Evolutionary conservation across 2,797 vertebrate genomes (phyloP).

Genomic region (Rhinophrynus dorsalis): DNA sequence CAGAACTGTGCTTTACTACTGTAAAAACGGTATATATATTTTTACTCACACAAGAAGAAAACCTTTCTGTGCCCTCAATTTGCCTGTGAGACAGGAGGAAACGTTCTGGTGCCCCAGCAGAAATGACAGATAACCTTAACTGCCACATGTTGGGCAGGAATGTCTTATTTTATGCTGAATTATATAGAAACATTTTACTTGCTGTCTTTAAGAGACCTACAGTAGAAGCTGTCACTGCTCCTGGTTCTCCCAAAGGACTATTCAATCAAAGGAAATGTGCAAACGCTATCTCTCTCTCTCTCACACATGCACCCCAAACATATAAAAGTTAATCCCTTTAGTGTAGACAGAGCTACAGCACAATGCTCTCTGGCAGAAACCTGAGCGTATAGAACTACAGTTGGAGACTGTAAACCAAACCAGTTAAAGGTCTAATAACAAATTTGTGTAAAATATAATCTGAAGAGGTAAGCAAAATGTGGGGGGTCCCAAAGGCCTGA

Average conservation of each 20-base stretch:
- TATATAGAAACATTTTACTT: constrained; percentile 24
- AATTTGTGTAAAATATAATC: background rate
- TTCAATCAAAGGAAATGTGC: constrained; percentile 12
- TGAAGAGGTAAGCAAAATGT: no score
- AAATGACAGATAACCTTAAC: constrained; percentile 35
- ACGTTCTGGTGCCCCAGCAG: background rate
- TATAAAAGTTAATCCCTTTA: background rate
- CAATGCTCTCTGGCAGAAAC: background rate
- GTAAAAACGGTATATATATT: background rate
- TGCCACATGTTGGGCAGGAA: constrained; percentile 5
- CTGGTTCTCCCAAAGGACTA: constrained; percentile 1
- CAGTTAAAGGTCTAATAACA: no score
- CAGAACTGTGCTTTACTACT: background rate
- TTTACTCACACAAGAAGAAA: constrained; percentile 11
- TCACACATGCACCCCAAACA: background rate
- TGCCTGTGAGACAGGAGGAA: constrained; percentile 17
- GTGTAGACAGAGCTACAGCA: background rate
- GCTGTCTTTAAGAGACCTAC: constrained; percentile 9
- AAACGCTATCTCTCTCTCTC: background rate
- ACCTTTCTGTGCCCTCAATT: background rate
- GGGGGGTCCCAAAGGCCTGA: no score
- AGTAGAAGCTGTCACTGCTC: background rate
- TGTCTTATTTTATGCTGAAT: constrained; percentile 25
- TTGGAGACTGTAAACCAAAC: no score
- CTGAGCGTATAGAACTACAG: no score